Conservation (phyloP, 2,888 invertebrate genomes). For the Coelinius sp. region DNA sequence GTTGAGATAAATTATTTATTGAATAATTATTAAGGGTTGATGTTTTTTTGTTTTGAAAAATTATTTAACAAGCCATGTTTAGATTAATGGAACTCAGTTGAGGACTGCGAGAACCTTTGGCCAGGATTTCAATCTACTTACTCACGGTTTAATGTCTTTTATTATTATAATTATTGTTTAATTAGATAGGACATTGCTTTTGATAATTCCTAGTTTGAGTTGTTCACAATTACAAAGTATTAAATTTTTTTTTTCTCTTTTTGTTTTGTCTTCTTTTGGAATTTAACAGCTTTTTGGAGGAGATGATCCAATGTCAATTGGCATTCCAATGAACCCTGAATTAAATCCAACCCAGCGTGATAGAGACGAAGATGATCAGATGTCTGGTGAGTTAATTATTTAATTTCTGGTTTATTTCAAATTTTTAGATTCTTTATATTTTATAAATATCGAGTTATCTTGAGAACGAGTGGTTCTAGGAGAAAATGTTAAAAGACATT, state of each 20-base stretch:
- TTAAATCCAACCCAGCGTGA: conserved; percentile 60
- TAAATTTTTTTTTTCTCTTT: conserved; percentile 13
- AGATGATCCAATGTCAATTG: conserved; percentile 70
- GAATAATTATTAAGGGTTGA: neutral
- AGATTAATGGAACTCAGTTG: conserved; percentile 20
- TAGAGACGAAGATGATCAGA: conserved; percentile 58
- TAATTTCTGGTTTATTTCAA: neutral
- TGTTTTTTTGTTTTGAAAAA: neutral
- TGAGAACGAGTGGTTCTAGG: too few relatives aligned
- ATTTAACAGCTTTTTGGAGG: conserved; percentile 66
- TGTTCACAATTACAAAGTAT: neutral
- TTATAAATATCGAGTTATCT: too few relatives aligned
- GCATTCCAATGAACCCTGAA: conserved; percentile 67
- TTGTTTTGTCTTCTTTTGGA: conserved; percentile 16
- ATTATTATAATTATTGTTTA: neutral
- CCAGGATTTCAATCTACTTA: conserved; percentile 34
- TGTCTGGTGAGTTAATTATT: conserved; percentile 46
- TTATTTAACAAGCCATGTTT: neutral
- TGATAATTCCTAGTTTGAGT: neutral
- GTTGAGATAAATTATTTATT: neutral
- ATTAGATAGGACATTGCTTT: neutral
- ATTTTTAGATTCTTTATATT: too few relatives aligned
- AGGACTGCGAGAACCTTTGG: conserved; percentile 36
- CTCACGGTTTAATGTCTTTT: neutral
- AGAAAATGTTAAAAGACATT: too few relatives aligned